Conservation (phyloP, 2,888 invertebrate genomes). For the Amiota mariae region DNA sequence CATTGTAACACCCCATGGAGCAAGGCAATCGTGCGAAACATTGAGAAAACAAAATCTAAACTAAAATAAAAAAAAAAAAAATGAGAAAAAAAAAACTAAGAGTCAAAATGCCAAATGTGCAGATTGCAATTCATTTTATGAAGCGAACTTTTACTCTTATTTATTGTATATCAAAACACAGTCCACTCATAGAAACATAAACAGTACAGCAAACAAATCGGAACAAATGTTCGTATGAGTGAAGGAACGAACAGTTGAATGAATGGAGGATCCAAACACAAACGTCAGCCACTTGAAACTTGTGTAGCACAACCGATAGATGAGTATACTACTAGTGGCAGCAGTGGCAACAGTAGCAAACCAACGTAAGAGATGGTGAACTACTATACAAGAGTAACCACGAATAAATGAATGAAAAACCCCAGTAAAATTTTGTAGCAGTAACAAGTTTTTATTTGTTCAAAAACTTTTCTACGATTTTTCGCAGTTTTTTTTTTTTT, state of each 20-base stretch:
- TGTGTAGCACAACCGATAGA: background rate
- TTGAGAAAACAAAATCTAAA: background rate
- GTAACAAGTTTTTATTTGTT: conserved; percentile 29
- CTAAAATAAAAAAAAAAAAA: background rate
- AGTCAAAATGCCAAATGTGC: conserved; percentile 13
- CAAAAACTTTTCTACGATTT: conserved; percentile 19
- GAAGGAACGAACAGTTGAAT: no score
- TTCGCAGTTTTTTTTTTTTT: conserved; percentile 4
- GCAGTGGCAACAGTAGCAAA: background rate
- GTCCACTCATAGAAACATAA: background rate
- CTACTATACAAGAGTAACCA: background rate
- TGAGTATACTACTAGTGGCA: background rate
- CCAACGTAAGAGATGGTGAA: background rate
- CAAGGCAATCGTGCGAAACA: background rate
- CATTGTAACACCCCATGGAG: no score
- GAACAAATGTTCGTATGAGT: no score
- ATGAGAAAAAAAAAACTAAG: background rate
- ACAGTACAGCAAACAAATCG: no score
- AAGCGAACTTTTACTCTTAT: conserved; percentile 21
- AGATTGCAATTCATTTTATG: background rate
- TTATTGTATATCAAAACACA: conserved; percentile 21
- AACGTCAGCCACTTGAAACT: conserved; percentile 7
- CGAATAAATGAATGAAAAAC: background rate
- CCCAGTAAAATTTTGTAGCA: background rate
- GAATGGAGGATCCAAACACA: background rate